Evolutionary conservation across 2,113 vertebrate genomes (phyloP), one percentile per base, ranked within the genome.

Genomic region (Solea senegalensis): DNA sequence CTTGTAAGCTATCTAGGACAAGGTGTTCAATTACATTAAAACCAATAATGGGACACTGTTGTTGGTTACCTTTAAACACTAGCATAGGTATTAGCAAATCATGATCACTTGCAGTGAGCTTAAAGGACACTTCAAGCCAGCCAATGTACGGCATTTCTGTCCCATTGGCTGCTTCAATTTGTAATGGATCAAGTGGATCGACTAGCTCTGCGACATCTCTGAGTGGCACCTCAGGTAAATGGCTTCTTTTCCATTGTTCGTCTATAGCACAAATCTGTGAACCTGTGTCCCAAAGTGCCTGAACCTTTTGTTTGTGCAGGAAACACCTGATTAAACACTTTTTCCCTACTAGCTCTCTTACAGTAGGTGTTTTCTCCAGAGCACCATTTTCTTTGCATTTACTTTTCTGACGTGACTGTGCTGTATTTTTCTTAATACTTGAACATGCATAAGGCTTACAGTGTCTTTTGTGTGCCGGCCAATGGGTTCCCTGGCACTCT

Each of bases 1-100:
- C 8, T 10, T n/a, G 16, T 46, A 0, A 0, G 9, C 16, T 43
- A 9, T 43, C 41, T 43, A 43, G 41, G 8, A 79, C 63, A 16
- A 80, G 48, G 3, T 43, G 69, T 7, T 62, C 55, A 15, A 81
- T 81, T 1, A 72, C 58, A 65, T 78, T 83, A 41, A 58, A 86
- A 0, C 81, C 71, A 46, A 81, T 72, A 4, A 78, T 81, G 9
- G 79, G 45, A 46, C 65, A 15, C 8, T 28, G 2, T 71, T 39
- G 45, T 6, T 57, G 44, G 1, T 53, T 41, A 8, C 75, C 67
- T 64, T 64, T 60, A 7, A 80, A 49, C 6, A 87, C 76, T 7
- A 83, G 21, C 2, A 75, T 40, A 4, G 61, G 73, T 8, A 78
- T 70, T n/a, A 58, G 9, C 41, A 60, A 40, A 41, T 61, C 44